These are phyloP conservation scores for Drosophila fuyamai DNA, from an alignment of 1,140 invertebrate species.

Conservation along the genomic window DNA sequence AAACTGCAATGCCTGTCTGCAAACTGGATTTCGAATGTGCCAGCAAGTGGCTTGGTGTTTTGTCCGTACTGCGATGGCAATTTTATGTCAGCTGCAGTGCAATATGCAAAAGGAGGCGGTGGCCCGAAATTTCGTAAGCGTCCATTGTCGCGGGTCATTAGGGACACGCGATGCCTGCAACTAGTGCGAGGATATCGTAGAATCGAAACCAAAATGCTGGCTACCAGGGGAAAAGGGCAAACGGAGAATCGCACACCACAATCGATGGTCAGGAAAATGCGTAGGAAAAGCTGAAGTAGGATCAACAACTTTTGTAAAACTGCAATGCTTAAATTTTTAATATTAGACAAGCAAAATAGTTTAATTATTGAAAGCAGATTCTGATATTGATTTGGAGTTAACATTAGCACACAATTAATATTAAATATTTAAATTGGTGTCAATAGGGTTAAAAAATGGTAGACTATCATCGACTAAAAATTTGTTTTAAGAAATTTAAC, in stretches of 20 bases:
- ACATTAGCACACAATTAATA: too few species aligned
- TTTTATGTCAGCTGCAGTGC: conserved; percentile 61
- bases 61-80: conserved; percentile 31
- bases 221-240: not conserved
- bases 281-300: conserved; percentile 7
- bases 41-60: conserved; percentile 21
- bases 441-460: too few species aligned
- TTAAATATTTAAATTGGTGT: too few species aligned
- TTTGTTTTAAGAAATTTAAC: too few species aligned
- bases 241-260: conserved; percentile 34
- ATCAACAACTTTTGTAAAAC: too few species aligned
- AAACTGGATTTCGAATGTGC: conserved; percentile 15
- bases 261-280: conserved; percentile 47
- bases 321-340: too few species aligned
- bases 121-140: conserved; percentile 50
- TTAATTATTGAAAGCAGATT: too few species aligned
- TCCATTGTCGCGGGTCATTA: conserved; percentile 54
- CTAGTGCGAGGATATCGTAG: conserved; percentile 46
- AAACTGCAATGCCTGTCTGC: conserved; percentile 41
- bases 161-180: conserved; percentile 57
- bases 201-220: conserved; percentile 28
- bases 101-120: conserved; percentile 57
- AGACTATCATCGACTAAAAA: too few species aligned
- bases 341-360: too few species aligned
- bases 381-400: too few species aligned